Base-by-base conservation (phyloP, 2,797 vertebrate species). In the Pteropus rufus region DNA sequence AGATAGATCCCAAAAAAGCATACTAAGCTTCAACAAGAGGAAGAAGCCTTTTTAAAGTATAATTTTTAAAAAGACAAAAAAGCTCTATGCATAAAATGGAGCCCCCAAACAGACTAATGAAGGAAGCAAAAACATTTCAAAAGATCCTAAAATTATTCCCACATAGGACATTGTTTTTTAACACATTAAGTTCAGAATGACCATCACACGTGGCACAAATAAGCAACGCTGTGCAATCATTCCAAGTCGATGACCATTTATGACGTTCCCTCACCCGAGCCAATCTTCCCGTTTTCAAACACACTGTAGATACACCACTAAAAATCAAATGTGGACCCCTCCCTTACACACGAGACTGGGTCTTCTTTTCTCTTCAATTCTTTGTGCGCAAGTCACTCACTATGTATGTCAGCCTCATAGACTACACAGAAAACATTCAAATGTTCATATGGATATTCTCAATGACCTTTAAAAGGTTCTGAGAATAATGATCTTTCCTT, bases 21-120 rank as follows among this genome's bases (percentile, higher is more conserved):
- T 18, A 75, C 52, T 73, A 60, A 93, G 24, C 16, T 29, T 91
- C 49, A 89, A 6, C 12, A 82, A 62, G 18, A 34, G 58, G 69
- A 73, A 69, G 81, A 79, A 80, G 15, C 1, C 12, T 76, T 44
- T 83, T 65, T 80, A 29, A 82, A 82, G 23, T 54, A 54, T 29
- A 44, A 56, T 62, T 54, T 65, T 56, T 58, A 67, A 65, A 94
- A 82, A 85, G 31, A 88, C 36, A 65, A 60, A 65, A 60, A 79
- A 91, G 24, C 41, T 56, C 15, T 89, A 31, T 31, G 31, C 44
- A 76, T 76, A 91, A 94, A 96, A 94, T 5, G 26, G 29, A 95
- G 67, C 6, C 5, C 7, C 44, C 6, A 36, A 56, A 67, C 0
- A 92, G 36, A 88, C 3, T 72, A 89, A 70, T 60, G 14, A 88